phyloP scores from a whole-genome alignment of 2,888 invertebrate genomes.

The Drosophila austrosaltans region DNA sequence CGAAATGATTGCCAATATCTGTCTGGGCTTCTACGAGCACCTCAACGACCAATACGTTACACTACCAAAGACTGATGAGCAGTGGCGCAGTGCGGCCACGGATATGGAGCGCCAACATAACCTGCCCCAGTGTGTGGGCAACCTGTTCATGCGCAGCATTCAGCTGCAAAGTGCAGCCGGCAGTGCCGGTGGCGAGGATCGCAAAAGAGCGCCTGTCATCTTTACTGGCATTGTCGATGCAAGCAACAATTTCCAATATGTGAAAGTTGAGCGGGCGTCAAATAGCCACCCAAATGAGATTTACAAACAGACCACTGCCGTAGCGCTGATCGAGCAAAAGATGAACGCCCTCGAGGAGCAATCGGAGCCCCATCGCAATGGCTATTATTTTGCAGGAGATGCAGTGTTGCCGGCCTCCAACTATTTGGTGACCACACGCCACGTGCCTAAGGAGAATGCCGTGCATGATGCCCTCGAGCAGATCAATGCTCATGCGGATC shows the following conservation, averaged over 20 bases:
- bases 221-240: constrained; percentile 81
- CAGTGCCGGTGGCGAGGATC: constrained; percentile 57
- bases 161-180: constrained; percentile 74
- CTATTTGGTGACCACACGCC: constrained; percentile 76
- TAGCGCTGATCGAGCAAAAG: constrained; percentile 72
- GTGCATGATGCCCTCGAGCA: constrained; percentile 67
- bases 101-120: constrained; percentile 78
- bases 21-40: constrained; percentile 82
- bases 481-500: constrained; percentile 67
- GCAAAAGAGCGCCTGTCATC: constrained; percentile 77
- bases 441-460: constrained; percentile 58
- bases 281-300: constrained; percentile 72
- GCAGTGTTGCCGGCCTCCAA: constrained; percentile 75
- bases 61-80: constrained; percentile 82
- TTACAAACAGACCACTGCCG: constrained; percentile 78
- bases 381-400: constrained; percentile 78
- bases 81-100: constrained; percentile 79
- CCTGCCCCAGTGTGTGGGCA: constrained; percentile 80
- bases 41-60: constrained; percentile 81
- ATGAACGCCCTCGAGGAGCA: constrained; percentile 57
- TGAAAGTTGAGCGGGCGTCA: constrained; percentile 78
- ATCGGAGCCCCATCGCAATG: constrained; percentile 44
- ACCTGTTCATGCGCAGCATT: constrained; percentile 80
- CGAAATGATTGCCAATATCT: constrained; percentile 82
- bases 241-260: constrained; percentile 80